phyloP scores from a whole-genome alignment of 2,113 vertebrate genomes.

The Aythya baeri region DNA sequence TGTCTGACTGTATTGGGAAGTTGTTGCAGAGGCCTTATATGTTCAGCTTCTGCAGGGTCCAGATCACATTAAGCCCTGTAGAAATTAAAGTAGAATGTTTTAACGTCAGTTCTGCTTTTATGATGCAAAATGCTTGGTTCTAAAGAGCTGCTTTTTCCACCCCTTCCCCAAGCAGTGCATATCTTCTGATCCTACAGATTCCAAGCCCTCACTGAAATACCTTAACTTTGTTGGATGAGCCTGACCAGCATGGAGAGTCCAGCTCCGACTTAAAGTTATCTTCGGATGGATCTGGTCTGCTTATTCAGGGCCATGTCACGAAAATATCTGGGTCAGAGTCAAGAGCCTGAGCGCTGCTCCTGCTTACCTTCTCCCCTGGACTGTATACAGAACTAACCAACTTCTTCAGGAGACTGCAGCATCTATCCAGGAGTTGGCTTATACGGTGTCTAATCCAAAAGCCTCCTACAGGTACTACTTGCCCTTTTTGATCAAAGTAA shows the following conservation, averaged over 20 bases:
- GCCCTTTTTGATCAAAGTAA: neutral
- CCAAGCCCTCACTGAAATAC: neutral
- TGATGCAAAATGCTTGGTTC: neutral
- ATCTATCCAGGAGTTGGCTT: neutral
- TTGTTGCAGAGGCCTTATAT: neutral
- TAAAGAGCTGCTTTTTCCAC: neutral
- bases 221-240: neutral
- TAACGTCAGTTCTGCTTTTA: neutral
- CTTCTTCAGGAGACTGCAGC: neutral
- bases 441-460: neutral
- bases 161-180: neutral
- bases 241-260: neutral
- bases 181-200: neutral
- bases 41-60: neutral
- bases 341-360: neutral
- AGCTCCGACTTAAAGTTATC: neutral
- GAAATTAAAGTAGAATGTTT: neutral
- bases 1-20: neutral
- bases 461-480: neutral
- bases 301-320: neutral
- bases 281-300: neutral
- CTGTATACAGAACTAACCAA: neutral
- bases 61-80: neutral
- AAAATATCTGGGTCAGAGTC: neutral
- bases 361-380: neutral